Evolutionary conservation across 2,113 vertebrate species (phyloP), one percentile per base, ranked within the genome.

Genomic region (Catharus bicknelli): DNA sequence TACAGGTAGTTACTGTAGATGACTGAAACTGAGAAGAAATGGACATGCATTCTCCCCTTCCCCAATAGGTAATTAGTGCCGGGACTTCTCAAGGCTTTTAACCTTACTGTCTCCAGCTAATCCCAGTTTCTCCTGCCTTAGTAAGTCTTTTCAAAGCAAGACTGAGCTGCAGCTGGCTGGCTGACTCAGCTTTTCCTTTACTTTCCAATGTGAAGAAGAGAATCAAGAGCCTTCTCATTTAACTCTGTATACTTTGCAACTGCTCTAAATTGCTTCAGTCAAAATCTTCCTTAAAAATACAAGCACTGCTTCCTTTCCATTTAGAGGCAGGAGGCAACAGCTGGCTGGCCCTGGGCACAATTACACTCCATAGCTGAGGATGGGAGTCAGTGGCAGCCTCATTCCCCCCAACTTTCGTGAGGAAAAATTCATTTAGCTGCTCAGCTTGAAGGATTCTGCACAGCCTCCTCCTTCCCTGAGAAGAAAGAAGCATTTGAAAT

Each of bases 241-340:
- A 68, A 48, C 16, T 90, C 40, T 86, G 45, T 40, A n/a, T 78
- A 42, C 70, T 81, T 90, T 80, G 23, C 19, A 16, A 74, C 45
- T 77, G 22, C 13, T 88, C 51, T 80, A 45, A 72, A 88, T 96
- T 45, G n/a, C 86, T 96, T 96, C 75, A 92, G 79, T 91, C 59
- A 75, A 92, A 93, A 94, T 59, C 58, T 47, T 96, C 67, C 66
- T 92, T 96, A 88, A 93, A 90, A 93, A 86, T 40, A 70, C 22
- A 80, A 78, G 30, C 32, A 23, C 25, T 75, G 27, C 29, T 90
- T 83, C 64, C 69, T 77, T 88, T 93, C 70, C 74, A 34, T 93
- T 89, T 78, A 85, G 78, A 62, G 62, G 90, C 90, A 96, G 83
- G 42, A 95, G 58, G 75, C 80, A 94, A 87, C 96, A 97, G 92